Conservation (phyloP, 2,888 invertebrate species). For the Pseudococcus viburni region DNA sequence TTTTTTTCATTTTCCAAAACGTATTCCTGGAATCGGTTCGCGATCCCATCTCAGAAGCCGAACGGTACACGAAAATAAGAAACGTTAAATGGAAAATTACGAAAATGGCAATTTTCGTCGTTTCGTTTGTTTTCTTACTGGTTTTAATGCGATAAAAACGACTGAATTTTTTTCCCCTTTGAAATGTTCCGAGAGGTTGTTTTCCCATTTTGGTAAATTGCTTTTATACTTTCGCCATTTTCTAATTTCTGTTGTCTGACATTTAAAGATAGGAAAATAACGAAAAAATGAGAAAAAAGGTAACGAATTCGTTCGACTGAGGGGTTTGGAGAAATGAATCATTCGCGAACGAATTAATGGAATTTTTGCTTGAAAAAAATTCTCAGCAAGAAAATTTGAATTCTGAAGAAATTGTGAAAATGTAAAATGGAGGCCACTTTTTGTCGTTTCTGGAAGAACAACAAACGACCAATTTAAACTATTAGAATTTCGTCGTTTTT, state of each 20-base stretch:
- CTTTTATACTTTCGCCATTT: not conserved
- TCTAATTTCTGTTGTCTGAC: not conserved
- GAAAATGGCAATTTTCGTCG: not conserved
- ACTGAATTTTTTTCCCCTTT: not conserved
- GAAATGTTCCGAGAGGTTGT: not conserved
- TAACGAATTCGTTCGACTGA: not conserved
- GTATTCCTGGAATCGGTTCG: not conserved
- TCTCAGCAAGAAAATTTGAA: too few species aligned
- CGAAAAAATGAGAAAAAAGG: not conserved
- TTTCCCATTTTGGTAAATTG: not conserved
- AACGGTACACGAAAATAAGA: not conserved
- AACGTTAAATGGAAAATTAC: not conserved
- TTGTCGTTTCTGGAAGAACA: too few species aligned
- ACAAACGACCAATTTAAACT: too few species aligned
- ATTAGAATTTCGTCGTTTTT: too few species aligned
- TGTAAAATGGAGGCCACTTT: too few species aligned
- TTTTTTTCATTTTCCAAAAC: not conserved
- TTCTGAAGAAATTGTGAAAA: too few species aligned
- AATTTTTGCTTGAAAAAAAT: too few species aligned
- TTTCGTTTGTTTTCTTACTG: not conserved
- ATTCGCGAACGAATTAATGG: not conserved
- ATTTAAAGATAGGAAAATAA: not conserved
- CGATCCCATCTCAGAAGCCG: not conserved
- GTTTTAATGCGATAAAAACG: not conserved
- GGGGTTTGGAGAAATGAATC: not conserved